Percentiles rank a stretch among this genome's conserved stretches.
Evolutionary conservation across 2,797 vertebrate genomes (phyloP).

Genomic region (Coilia nasus): DNA sequence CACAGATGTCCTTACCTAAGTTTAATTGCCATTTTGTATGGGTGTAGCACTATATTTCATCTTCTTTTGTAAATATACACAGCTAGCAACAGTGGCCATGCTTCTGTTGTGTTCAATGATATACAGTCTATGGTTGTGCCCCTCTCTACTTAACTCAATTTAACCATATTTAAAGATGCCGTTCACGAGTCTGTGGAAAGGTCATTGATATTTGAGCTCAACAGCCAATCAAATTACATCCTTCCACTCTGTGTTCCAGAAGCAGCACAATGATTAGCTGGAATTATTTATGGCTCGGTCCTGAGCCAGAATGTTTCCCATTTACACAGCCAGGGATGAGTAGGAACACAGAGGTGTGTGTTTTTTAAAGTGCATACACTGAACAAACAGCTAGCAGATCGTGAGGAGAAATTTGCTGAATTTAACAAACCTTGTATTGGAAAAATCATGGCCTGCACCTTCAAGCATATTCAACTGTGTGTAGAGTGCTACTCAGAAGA

Average conservation of each 20-base stretch:
- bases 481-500: not conserved
- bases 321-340: too few species aligned
- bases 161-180: not conserved
- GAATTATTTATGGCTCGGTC: not conserved
- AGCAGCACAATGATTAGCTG: too few species aligned
- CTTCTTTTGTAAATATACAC: not conserved
- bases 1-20: not conserved
- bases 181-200: not conserved
- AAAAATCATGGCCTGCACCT: not conserved
- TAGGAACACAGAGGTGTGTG: too few species aligned
- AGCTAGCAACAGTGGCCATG: not conserved
- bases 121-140: too few species aligned
- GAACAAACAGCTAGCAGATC: not conserved
- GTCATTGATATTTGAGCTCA: not conserved
- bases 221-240: not conserved
- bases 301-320: too few species aligned
- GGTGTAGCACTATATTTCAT: not conserved
- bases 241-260: not conserved
- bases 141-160: not conserved
- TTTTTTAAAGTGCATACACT: not conserved
- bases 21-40: not conserved
- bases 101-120: not conserved
- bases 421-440: not conserved
- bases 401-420: not conserved
- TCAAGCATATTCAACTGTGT: not conserved